Base-by-base conservation (phyloP, 2,113 vertebrate genomes). In the Emydocephalus ijimae region DNA sequence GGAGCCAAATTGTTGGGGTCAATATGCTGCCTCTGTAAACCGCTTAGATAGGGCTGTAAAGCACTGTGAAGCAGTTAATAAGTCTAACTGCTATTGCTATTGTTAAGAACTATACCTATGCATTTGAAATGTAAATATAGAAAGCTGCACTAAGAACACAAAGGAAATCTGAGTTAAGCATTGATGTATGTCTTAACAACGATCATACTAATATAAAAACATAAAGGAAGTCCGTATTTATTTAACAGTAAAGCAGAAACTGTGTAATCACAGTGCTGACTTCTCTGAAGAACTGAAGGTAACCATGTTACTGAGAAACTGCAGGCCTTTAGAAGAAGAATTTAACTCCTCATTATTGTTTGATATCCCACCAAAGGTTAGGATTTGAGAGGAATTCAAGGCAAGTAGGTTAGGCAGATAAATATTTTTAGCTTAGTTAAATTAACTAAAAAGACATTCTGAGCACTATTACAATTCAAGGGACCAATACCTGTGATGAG, bases 311-410 rank as follows among this genome's bases (percentile, higher is more conserved):
- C 94, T 91, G 56, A 89, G 88, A 94, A 52, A 93, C 91, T 39
- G 15, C 64, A 9, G 45, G n/a, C 57, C 52, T 90, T 93, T 92
- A 94, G 94, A 91, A 52, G 20, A 94, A 90, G 87, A 92, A 88
- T 26, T 1, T 85, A 92, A 88, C 39, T 4, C 43, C 20, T 0
- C 61, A n/a, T 14, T 0, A 0, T 20, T 34, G 20, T 61, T 89
- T 91, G 88, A 93, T 92, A 12, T 91, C 57, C 43, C 55, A 39
- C 26, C 20, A 48, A 74, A n/a, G 29, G 24, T 92, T 88, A 50
- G 88, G 69, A 29, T 64, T 69, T 69, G 45, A 59, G 85, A 74
- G 18, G 92, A 92, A 55, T 81, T 91, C 92, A 93, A 86, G 5
- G 26, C 90, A 94, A 94, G 89, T 29, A 87, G 92, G 24, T 12